A percentile compares a stretch with the other conserved stretches of the same genome.
These are phyloP conservation scores for Gymnoscopelus braueri DNA, from an alignment of 2,797 vertebrate species.

Conservation along the genomic window DNA sequence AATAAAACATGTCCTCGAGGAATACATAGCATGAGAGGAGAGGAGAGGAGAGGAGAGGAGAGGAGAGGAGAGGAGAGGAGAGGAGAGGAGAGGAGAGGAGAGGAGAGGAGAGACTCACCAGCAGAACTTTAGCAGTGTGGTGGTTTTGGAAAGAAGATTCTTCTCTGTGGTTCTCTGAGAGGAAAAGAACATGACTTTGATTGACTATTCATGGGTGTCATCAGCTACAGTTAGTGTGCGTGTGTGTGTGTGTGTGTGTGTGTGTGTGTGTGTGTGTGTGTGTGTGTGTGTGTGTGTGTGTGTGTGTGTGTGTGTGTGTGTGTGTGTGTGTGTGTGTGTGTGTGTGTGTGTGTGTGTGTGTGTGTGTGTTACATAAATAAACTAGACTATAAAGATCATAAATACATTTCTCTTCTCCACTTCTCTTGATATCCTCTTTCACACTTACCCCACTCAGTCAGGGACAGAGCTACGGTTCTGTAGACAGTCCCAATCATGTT, in stretches of 20 bases:
- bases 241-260: no score
- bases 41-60: background rate
- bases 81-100: background rate
- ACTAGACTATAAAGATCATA: background rate
- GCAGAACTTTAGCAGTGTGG: conserved; percentile 83
- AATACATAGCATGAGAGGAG: background rate
- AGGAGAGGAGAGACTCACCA: conserved; percentile 72
- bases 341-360: no score
- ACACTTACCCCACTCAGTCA: conserved; percentile 83
- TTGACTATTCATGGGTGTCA: background rate
- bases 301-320: no score
- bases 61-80: background rate
- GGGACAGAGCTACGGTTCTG: conserved; percentile 67
- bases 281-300: no score
- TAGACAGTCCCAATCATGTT: conserved; percentile 79
- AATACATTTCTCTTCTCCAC: background rate
- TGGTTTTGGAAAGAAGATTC: conserved; percentile 82
- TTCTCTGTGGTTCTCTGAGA: conserved; percentile 85
- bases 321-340: no score
- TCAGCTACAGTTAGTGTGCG: background rate
- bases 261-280: no score
- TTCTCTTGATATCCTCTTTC: background rate
- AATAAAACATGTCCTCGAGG: background rate
- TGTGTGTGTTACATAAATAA: no score
- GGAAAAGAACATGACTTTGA: conserved; percentile 1